Evolutionary conservation across 2,797 vertebrate species (phyloP), one percentile per base, ranked within the genome.

Genomic region (Scomberomorus guttatus): DNA sequence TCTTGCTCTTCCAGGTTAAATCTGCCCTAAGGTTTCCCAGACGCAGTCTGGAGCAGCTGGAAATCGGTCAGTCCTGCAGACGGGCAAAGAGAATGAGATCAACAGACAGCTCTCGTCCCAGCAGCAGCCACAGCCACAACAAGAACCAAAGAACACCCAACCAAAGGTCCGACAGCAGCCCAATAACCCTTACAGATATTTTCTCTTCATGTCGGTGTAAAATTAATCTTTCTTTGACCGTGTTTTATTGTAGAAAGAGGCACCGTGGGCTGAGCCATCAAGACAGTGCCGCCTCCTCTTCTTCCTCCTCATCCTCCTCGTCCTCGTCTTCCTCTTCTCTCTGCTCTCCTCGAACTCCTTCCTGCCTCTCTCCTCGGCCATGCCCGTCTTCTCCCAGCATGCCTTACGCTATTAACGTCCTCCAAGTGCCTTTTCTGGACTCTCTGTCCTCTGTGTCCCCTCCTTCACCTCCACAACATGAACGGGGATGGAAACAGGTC

Each of bases 401-500:
- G 51, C 85, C 87, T 5, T 87, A 82, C 72, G 67, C 89, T 34
- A 37, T 88, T 4, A 85, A 89, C 1, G 78, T 88, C 60, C 90
- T 92, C 39, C 94, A 95, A 54, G 92, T 95, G 63, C 94, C 95
- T 60, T 95, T 88, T 79, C 81, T 96, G 85, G 93, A 94, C 83
- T 95, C 95, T 57, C 73, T 93, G 3, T 89, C 93, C 11, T 91
- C 86, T 0, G 79, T 92, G n/a, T 74, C 92, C 18, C 87, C 84
- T 17, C 94, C 94, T 18, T 92, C 73, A 6, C 86, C 91, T 15
- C 87, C 88, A n/a, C 91, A 70, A 13, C 92, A 89, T 9, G 93
- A 95, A 56, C 87, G 87, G 68, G 96, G 97, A 55, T 97, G 97
- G 97, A 97, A 97, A 87, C 97, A 98, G 93, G 97, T 97, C 58